Evolutionary conservation across 92 coral and sea anemone species (phyloP), one percentile per base, ranked within the genome.

Genomic region (Epizoanthus scotinus): DNA sequence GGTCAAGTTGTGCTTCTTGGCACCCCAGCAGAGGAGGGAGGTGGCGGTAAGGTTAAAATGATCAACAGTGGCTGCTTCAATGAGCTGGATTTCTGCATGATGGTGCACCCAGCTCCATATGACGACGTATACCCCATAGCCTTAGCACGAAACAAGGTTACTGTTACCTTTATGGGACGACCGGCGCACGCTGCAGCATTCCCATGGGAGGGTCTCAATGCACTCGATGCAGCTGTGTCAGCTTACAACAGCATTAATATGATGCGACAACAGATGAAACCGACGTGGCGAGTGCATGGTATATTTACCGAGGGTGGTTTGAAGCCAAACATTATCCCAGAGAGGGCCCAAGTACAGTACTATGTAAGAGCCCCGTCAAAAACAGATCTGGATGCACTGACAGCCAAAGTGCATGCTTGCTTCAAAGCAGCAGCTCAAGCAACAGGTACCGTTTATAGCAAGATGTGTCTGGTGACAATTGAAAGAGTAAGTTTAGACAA

Each of bases 161-260:
- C 26, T 50, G 85, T 93, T 42, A 93, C 85, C 3, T 93, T 78
- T 79, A 84, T 80, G 70, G 97, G 97, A 6, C 87, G 79, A 58
- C 85, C 97, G 2, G 88, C 97, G n/a, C 97, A 93, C 77, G 97
- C 97, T 29, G 94, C 94, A 0, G 92, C 92, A 20, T 90, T 90
- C 61, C 97, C 97, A 0, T 93, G 94, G 97, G 94, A 93, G 63
- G 97, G 97, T 63, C 63, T 90, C 70, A 93, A 93, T 85, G 94
- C 97, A 15, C 70, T 93, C 38, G 97, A 93, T 88, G 97, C 97
- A 52, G 97, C 91, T n/a, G 90, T 92, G 20, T 67, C 86, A 71
- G 92, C 91, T 40, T 92, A 92, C 71, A 87, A 61, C 54, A 87
- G 77, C 77, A 78, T 92, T 7, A 92, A 93, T 62, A 77, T 83